These are phyloP conservation scores for Lophura nycthemera DNA, from an alignment of 2,113 vertebrate genomes.

Conservation along the genomic window DNA sequence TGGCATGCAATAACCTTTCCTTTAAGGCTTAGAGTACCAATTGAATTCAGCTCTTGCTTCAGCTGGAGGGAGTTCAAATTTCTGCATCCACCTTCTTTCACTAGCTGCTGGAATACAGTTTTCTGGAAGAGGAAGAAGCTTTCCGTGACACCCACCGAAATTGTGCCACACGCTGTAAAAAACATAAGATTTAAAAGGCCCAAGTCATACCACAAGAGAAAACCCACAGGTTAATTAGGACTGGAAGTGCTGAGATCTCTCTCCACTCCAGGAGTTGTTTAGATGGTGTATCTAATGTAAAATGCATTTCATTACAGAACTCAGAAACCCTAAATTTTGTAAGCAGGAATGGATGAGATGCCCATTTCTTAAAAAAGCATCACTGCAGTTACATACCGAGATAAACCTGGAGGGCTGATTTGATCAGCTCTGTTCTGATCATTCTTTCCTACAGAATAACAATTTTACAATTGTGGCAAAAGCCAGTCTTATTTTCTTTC, in stretches of 20 bases:
- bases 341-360: background rate
- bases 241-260: conserved; percentile 19
- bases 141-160: background rate
- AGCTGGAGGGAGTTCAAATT: background rate
- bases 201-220: background rate
- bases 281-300: conserved; percentile 27
- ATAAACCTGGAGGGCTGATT: conserved; percentile 32
- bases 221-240: conserved; percentile 43
- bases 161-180: background rate
- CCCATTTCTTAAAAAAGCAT: background rate
- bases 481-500: conserved; percentile 36
- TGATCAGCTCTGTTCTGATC: conserved; percentile 31
- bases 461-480: conserved; percentile 29
- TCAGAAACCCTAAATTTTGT: conserved; percentile 3
- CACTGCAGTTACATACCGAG: background rate
- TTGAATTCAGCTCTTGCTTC: background rate
- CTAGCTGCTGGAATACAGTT: background rate
- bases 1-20: background rate
- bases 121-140: background rate
- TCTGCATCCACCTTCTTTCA: background rate
- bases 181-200: conserved; percentile 12
- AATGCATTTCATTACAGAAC: conserved; percentile 10
- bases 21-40: background rate
- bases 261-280: conserved; percentile 26
- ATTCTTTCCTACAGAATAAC: conserved; percentile 19